These are phyloP conservation scores for Leptinotarsa texana DNA, from an alignment of 1,140 invertebrate species.

Conservation along the genomic window DNA sequence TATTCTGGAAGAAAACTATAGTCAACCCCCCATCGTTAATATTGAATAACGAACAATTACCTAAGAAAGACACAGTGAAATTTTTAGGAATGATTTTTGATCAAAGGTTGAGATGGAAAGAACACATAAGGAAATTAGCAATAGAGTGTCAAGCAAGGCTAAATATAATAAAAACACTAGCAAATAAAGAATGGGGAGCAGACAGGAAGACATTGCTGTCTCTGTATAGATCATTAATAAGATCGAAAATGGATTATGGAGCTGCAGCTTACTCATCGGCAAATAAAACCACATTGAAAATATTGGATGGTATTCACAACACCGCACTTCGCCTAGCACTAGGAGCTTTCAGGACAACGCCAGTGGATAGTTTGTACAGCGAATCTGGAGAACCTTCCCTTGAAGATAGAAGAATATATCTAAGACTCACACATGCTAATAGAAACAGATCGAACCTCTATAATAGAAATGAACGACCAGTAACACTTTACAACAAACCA, in stretches of 20 bases:
- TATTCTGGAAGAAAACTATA: constrained; percentile 3
- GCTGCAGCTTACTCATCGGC: constrained; percentile 26
- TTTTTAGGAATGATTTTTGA: constrained; percentile 4
- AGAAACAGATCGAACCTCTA: too few relatives aligned
- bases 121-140: neutral
- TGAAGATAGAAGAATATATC: too few relatives aligned
- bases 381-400: too few relatives aligned
- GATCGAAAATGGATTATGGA: constrained; percentile 31
- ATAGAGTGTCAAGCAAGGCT: neutral
- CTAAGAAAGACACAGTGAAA: neutral
- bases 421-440: too few relatives aligned
- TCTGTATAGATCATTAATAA: constrained; percentile 30
- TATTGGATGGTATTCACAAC: too few relatives aligned
- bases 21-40: neutral
- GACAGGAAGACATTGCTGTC: constrained; percentile 24
- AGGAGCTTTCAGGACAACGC: too few relatives aligned
- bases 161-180: neutral
- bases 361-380: too few relatives aligned
- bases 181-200: constrained; percentile 22
- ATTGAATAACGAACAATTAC: neutral
- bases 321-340: too few relatives aligned
- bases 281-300: neutral
- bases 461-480: too few relatives aligned
- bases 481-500: too few relatives aligned
- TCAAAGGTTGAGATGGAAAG: neutral